Base-by-base conservation (phyloP, 2,113 vertebrate genomes). In the Anhinga anhinga region DNA sequence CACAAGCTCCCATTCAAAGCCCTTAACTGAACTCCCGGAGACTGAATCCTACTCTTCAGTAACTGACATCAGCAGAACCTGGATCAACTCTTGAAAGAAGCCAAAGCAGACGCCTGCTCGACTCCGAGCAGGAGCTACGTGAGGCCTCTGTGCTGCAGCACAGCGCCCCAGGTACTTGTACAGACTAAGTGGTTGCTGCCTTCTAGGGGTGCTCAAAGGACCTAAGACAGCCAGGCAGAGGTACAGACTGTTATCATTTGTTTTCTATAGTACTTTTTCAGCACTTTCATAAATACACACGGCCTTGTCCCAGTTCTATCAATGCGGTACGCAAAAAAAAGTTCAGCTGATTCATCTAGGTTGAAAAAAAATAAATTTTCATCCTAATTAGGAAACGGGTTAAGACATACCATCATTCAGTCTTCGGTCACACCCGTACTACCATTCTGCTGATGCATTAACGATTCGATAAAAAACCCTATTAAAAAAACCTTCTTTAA, bases 11-110 rank as follows among this genome's bases (percentile, higher is more conserved):
- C 13, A 4, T 8, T 23, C 10, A 34, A 71, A 53, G 38, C 7
- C 18, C 17, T 23, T 8, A 20, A 58, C 5, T 1, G 1, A 50
- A 45, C 2, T 5, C 21, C 11, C 11, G 2, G 7, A 34, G 17
- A 21, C 9, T 47, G 40, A 58, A 12, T 40, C 73, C 36, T 45
- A 17, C 23, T 44, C 52, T 50, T 34, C 21, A 19, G 49, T 27
- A 83, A 8, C 16, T 5, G 6, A 5, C 62, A 40, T 4, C 25
- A 52, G 36, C 71, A 71, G 56, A 13, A 72, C 26, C 13, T 38
- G 32, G 29, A 50, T 5, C 15, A 62, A 7, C 21, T 50, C n/a
- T 40, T 4, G 1, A 8, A 36, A 42, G 47, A 29, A 70, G 19
- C 15, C 44, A n/a, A 18, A 77, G 63, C 27, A 65, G 52, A 30